Conservation (phyloP, 2,797 vertebrate genomes). For the Sphaeramia orbicularis region DNA sequence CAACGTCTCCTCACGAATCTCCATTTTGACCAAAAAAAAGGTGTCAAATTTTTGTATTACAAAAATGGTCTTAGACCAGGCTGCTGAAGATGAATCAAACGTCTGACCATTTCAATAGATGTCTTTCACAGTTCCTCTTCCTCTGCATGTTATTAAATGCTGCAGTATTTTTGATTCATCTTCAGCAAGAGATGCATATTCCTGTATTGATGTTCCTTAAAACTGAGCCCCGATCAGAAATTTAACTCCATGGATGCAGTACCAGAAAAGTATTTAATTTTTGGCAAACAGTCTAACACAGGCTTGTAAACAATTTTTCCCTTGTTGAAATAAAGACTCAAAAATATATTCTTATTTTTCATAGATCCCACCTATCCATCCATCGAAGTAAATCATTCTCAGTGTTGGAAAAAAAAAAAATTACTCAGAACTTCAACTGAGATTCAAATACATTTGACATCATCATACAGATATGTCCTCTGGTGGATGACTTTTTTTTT, state of each 20-base stretch:
- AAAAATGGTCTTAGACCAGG: neutral
- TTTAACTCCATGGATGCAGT: constrained; percentile 80
- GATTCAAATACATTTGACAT: constrained; percentile 81
- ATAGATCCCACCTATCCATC: constrained; percentile 78
- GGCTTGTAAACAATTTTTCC: constrained; percentile 93
- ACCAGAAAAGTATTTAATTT: constrained; percentile 79
- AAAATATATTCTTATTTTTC: constrained; percentile 65
- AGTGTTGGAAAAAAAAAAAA: constrained; percentile 63
- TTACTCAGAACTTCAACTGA: constrained; percentile 77
- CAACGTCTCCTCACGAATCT: constrained; percentile 20
- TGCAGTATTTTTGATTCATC: constrained; percentile 1
- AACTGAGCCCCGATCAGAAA: constrained; percentile 75
- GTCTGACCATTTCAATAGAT: neutral
- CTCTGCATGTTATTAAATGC: neutral
- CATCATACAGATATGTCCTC: constrained; percentile 86
- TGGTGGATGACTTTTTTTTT: constrained; percentile 79
- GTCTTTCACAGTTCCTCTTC: no score
- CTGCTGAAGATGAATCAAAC: neutral
- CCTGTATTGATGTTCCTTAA: constrained; percentile 31
- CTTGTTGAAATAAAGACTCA: constrained; percentile 86
- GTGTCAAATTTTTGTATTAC: neutral
- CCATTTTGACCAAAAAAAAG: neutral
- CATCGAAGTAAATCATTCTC: constrained; percentile 79
- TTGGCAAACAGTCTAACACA: constrained; percentile 89
- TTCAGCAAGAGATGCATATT: constrained; percentile 22